These are phyloP conservation scores for Diabrotica balteata DNA, from an alignment of 2,888 invertebrate genomes.

Conservation along the genomic window DNA sequence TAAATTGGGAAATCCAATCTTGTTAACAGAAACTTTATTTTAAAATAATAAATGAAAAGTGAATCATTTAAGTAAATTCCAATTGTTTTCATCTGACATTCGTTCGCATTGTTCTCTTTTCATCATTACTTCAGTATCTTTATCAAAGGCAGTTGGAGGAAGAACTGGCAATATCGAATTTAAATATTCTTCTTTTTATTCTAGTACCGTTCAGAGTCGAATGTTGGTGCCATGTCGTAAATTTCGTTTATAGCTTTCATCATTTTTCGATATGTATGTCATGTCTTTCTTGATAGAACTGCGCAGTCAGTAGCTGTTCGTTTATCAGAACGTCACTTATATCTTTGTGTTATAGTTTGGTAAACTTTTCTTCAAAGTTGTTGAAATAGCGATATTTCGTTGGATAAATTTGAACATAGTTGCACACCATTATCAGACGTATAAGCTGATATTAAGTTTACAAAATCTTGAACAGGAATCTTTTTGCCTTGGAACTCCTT, in stretches of 20 bases:
- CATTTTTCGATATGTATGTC: constrained; percentile 50
- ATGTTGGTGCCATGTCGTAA: constrained; percentile 51
- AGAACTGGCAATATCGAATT: constrained; percentile 29
- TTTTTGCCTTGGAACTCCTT: constrained; percentile 42
- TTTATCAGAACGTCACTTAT: constrained; percentile 57
- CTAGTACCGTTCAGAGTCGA: constrained; percentile 55
- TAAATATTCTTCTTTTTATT: constrained; percentile 50
- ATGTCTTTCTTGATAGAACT: constrained; percentile 51
- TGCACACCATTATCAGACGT: constrained; percentile 55
- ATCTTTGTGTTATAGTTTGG: constrained; percentile 58
- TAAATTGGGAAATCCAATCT: no score
- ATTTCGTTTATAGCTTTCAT: constrained; percentile 55
- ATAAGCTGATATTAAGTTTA: constrained; percentile 53
- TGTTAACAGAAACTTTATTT: no score
- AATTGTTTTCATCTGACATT: constrained; percentile 54
- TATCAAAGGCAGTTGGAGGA: constrained; percentile 41
- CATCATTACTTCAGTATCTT: constrained; percentile 50
- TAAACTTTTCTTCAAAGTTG: constrained; percentile 55
- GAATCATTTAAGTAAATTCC: constrained; percentile 11
- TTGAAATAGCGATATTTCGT: constrained; percentile 53
- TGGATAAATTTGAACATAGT: constrained; percentile 51
- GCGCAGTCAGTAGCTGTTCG: constrained; percentile 55
- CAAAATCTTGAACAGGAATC: constrained; percentile 54
- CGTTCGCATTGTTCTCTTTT: constrained; percentile 55
- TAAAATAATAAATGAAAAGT: no score